Evolutionary conservation across 2,113 vertebrate genomes (phyloP).

Genomic region (Todiramphus saurophagus): DNA sequence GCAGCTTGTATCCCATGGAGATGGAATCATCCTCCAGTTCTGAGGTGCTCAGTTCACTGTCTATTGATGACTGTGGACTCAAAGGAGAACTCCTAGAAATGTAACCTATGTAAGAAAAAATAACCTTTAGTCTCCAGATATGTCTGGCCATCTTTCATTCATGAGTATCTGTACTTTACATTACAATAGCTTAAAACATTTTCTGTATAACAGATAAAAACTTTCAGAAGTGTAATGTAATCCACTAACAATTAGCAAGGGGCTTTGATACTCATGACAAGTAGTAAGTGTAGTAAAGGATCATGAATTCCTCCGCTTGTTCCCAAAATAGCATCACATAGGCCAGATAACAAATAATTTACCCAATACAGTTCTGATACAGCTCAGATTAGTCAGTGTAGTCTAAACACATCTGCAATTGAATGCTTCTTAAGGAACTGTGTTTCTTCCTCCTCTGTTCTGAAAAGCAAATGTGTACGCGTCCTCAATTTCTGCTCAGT

Average conservation of each 20-base stretch:
- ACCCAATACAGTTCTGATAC: not conserved
- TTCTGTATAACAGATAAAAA: not conserved
- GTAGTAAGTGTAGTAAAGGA: not conserved
- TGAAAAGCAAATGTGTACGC: not conserved
- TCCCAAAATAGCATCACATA: not conserved
- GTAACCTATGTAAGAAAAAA: conserved; percentile 71
- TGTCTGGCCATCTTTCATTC: not conserved
- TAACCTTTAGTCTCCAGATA: not conserved
- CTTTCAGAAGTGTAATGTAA: not conserved
- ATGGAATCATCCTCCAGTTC: conserved; percentile 92
- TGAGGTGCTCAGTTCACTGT: conserved; percentile 90
- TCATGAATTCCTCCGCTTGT: not conserved
- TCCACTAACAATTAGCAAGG: not conserved
- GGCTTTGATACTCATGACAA: not conserved
- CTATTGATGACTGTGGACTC: conserved; percentile 94
- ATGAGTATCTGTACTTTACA: not conserved
- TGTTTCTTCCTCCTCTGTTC: not conserved
- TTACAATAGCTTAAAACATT: not conserved
- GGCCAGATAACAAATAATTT: conserved; percentile 5
- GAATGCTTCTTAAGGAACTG: not conserved
- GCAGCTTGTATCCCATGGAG: conserved; percentile 95
- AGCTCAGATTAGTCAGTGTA: not conserved
- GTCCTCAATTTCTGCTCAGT: not conserved
- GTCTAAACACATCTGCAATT: not conserved
- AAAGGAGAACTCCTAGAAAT: conserved; percentile 82